Percentiles rank a stretch among this genome's conserved stretches.
phyloP scores from a whole-genome alignment of 1,140 invertebrate genomes.

The Ylistrum balloti region DNA sequence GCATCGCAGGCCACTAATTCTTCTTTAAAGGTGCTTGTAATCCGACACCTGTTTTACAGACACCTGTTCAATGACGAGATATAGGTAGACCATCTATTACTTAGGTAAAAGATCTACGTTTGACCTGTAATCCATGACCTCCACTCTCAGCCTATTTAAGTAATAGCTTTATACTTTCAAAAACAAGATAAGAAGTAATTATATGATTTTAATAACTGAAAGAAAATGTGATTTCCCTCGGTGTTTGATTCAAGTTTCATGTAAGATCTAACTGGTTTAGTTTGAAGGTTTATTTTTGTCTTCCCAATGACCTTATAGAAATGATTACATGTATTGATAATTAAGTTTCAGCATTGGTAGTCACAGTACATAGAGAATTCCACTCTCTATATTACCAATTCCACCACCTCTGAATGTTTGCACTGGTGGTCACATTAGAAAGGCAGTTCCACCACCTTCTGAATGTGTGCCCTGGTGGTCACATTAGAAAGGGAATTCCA shows the following conservation, averaged over 20 bases:
- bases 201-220: not conserved
- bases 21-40: slow-evolving; percentile 10
- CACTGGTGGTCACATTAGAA: no score
- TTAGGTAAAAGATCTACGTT: not conserved
- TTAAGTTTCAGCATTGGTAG: no score
- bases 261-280: not conserved
- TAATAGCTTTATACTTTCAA: not conserved
- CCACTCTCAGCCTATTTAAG: not conserved
- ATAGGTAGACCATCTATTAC: not conserved
- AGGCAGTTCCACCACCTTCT: no score
- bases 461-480: no score
- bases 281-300: not conserved
- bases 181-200: not conserved
- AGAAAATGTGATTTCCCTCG: not conserved
- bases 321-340: not conserved
- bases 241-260: not conserved
- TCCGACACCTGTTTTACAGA: not conserved
- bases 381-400: no score
- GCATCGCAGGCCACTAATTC: not conserved
- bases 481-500: no score
- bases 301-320: not conserved
- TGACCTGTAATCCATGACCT: not conserved
- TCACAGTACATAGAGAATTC: no score
- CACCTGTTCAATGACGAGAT: slow-evolving; percentile 30
- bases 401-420: no score